Evolutionary conservation across 2,888 invertebrate genomes (phyloP).

Genomic region (Scrobipalpa costella): DNA sequence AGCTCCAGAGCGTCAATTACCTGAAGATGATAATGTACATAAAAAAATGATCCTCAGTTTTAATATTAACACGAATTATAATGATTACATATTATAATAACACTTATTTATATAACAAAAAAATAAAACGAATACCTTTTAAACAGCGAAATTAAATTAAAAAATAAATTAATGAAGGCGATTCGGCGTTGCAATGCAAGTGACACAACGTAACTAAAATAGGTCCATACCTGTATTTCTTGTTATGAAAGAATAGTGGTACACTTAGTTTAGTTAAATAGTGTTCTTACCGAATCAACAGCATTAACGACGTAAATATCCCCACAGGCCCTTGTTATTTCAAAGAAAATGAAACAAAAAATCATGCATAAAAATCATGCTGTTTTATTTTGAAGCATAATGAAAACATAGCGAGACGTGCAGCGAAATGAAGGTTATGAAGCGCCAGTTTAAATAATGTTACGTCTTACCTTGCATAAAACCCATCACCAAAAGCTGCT

Average conservation of each 20-base stretch:
- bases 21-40: slow-evolving; percentile 55
- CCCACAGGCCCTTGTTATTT: not conserved
- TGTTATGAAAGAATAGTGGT: no score
- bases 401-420: slow-evolving; percentile 45
- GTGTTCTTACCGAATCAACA: no score
- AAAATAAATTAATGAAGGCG: not conserved
- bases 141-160: not conserved
- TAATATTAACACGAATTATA: no score
- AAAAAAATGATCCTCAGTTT: slow-evolving; percentile 29
- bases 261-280: no score
- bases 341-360: not conserved
- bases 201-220: no score
- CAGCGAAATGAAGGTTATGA: slow-evolving; percentile 62
- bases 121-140: not conserved
- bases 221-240: no score
- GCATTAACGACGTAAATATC: not conserved
- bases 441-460: slow-evolving; percentile 45
- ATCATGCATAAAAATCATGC: not conserved
- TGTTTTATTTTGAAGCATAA: slow-evolving; percentile 32
- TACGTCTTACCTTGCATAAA: slow-evolving; percentile 63
- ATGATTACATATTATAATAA: not conserved
- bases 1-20: slow-evolving; percentile 84
- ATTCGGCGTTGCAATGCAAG: no score
- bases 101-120: not conserved
- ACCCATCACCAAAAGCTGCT: slow-evolving; percentile 72